phyloP scores from a whole-genome alignment of 2,888 invertebrate genomes.

The Drosophila peninsularis region DNA sequence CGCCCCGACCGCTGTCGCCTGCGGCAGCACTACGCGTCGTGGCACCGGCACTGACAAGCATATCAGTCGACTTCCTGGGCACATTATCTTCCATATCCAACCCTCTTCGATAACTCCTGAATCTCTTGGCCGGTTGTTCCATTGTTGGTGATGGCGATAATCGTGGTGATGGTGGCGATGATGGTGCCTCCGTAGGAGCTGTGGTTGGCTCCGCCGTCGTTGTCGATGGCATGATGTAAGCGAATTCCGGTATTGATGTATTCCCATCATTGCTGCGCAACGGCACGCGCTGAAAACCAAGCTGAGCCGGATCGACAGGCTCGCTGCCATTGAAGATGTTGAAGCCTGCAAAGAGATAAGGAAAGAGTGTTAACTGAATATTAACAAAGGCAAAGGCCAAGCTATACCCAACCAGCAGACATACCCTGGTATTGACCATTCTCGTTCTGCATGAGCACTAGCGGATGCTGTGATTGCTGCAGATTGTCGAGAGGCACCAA shows the following conservation, averaged over 20 bases:
- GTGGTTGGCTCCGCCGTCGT: not conserved
- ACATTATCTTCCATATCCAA: conserved; percentile 7
- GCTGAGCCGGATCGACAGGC: conserved; percentile 56
- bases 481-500: conserved; percentile 57
- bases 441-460: conserved; percentile 82
- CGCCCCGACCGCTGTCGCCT: conserved; percentile 43
- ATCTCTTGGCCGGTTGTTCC: conserved; percentile 48
- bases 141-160: conserved; percentile 3
- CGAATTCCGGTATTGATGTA: conserved; percentile 46
- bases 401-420: not conserved
- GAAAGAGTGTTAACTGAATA: not conserved
- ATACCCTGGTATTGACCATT: conserved; percentile 83
- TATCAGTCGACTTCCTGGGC: conserved; percentile 23
- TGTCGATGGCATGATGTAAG: conserved; percentile 44
- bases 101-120: conserved; percentile 21
- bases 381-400: not conserved
- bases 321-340: conserved; percentile 75
- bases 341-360: conserved; percentile 64
- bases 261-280: conserved; percentile 47
- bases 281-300: conserved; percentile 42
- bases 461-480: conserved; percentile 76
- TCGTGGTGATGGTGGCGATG: not conserved
- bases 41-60: conserved; percentile 46
- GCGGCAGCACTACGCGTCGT: conserved; percentile 37
- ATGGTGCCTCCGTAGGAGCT: not conserved